Evolutionary conservation across 2,888 invertebrate genomes (phyloP), one percentile per base, ranked within the genome.

Genomic region (Melieria crassipennis): DNA sequence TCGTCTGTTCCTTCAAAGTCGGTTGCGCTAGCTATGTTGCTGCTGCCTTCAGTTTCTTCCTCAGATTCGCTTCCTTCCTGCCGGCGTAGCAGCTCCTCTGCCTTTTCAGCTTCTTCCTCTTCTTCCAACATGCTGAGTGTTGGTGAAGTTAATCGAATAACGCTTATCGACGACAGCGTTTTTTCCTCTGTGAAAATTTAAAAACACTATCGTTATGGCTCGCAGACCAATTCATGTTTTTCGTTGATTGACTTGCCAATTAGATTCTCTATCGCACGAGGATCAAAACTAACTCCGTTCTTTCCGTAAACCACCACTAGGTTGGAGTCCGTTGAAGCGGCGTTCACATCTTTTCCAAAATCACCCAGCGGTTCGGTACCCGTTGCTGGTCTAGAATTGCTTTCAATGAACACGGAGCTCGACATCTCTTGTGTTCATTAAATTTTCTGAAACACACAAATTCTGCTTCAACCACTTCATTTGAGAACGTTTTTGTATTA

Each of bases 271-370:
- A 95, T 89, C 78, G 93, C 91, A 80, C 92, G 91, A 83, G 92
- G 92, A 87, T 95, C 95, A 73, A 93, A 92, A 73, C 92, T 92
- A 75, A 96, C 92, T 79, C 95, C 95, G 90, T 95, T 94, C 88
- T 94, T 93, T 85, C 93, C 93, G 84, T 95, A 94, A 85, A 95
- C 92, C 85, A 96, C 92, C 81, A 94, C 92, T 84, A 96, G 79
- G 76, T 87, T 86, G 30, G 85, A 81, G 72, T 85, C 85, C 47
- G 81, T 67, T 13, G 71, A 50, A 60, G 55, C 55, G 6, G 42
- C 47, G 62, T 7, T 1, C 1, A 47, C 52, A 56, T 56, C 61
- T 46, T 57, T 62, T n/a, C 7, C 68, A 48, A 13, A 72, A 47
- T 6, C 68, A 61, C 4, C 72, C 72, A 64, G 7, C 4, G 69